Base-by-base conservation (phyloP, 2,797 vertebrate genomes). In the Ibycter americanus region DNA sequence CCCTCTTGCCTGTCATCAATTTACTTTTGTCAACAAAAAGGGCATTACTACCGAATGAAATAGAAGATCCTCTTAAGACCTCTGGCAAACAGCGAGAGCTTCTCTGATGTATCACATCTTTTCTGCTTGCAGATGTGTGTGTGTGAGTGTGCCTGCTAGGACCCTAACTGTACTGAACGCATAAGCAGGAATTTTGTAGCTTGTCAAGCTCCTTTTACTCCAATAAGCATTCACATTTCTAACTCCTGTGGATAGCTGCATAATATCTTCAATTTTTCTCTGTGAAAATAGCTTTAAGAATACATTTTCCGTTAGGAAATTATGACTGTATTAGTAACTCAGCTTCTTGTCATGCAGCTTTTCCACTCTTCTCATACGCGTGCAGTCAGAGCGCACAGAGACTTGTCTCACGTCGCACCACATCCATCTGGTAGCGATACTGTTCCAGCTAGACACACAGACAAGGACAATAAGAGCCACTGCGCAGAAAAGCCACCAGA, bases 1-100 rank as follows among this genome's bases (percentile, higher is more conserved):
- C 98, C 98, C 97, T 98, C 97, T 97, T 95, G 97, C 98, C 98
- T 98, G 98, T 98, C 98, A 99, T 99, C 98, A 98, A 98, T 99
- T 99, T 99, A 98, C 98, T 99, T 99, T 99, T 99, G 99, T 99
- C 99, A 99, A 99, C 99, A 99, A 98, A 98, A 98, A 98, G 98
- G 98, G 98, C 98, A 98, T 98, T 97, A 96, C 97, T 97, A 98
- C 94, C 76, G 95, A 98, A 98, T 98, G 98, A 98, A 98, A 98
- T 94, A 96, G 97, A 98, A 98, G 96, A 98, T 98, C 97, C 96
- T 97, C 97, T 93, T 97, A 98, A 98, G 96, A 97, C 98, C 97
- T 98, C 97, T 96, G 90, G 98, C 97, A 98, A 98, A 98, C 97
- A 98, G 91, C 15, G 0, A 90, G 91, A 87, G 94, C 87, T 89